Percentiles rank a stretch among this genome's conserved stretches.
Conservation (phyloP, 2,113 vertebrate genomes). For the Cephalopholis sonnerati region DNA sequence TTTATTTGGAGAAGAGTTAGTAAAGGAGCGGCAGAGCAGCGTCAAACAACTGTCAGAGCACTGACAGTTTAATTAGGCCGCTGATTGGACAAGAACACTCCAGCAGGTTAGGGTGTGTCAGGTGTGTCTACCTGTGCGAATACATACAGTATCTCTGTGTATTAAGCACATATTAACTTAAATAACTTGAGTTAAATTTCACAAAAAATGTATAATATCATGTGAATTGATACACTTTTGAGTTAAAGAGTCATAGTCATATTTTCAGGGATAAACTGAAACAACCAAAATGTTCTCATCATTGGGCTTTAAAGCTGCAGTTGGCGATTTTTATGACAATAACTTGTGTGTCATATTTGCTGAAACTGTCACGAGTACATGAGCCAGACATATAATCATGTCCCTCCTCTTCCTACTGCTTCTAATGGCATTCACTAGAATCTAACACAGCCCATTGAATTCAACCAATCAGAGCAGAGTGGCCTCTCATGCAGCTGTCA, state of each 20-base stretch:
- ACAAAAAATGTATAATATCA: too few species aligned
- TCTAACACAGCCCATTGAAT: too few species aligned
- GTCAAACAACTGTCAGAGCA: background rate
- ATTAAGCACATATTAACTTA: background rate
- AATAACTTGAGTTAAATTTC: background rate
- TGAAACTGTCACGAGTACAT: background rate
- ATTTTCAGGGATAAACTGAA: background rate
- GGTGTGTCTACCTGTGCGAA: background rate
- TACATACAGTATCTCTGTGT: background rate
- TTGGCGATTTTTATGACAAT: too few species aligned
- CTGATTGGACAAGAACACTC: too few species aligned
- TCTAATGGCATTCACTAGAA: too few species aligned
- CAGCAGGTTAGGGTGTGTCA: conserved; percentile 1
- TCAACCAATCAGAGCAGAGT: too few species aligned
- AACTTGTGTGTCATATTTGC: too few species aligned
- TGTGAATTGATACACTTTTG: too few species aligned
- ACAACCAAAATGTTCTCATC: background rate
- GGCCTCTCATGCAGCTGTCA: too few species aligned
- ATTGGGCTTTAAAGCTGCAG: too few species aligned
- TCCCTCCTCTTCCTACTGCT: too few species aligned
- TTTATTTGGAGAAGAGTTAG: background rate
- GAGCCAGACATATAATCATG: background rate
- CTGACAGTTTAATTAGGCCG: background rate
- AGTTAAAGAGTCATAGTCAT: too few species aligned
- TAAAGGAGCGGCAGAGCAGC: background rate